Evolutionary conservation across 1,140 invertebrate genomes (phyloP).

Genomic region (Penaeus chinensis): DNA sequence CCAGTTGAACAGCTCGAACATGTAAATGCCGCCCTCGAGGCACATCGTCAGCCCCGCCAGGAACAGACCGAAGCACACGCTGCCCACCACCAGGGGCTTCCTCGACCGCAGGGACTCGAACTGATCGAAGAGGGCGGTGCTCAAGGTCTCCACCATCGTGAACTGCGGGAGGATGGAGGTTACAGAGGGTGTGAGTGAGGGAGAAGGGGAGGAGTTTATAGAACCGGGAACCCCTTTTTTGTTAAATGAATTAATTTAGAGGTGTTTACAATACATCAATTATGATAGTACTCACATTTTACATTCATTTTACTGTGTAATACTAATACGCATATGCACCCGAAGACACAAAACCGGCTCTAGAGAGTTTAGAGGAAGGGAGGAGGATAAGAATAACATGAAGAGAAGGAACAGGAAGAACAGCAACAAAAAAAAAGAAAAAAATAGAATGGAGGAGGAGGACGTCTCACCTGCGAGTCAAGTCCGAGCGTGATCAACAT

Average conservation of each 20-base stretch:
- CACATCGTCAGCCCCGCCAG: slow-evolving; percentile 74
- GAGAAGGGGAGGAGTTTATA: slow-evolving; percentile 24
- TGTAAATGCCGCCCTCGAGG: slow-evolving; percentile 91
- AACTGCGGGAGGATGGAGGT: slow-evolving; percentile 71
- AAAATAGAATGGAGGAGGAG: neutral
- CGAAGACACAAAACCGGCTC: too few relatives aligned
- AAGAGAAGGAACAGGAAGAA: neutral
- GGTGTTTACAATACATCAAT: neutral
- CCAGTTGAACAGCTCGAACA: slow-evolving; percentile 84
- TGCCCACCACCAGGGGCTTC: slow-evolving; percentile 66
- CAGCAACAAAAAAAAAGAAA: neutral
- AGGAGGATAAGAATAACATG: neutral
- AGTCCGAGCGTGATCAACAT: slow-evolving; percentile 71
- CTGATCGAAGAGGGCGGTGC: slow-evolving; percentile 82
- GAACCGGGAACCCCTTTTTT: slow-evolving; percentile 63
- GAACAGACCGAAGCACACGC: slow-evolving; percentile 85
- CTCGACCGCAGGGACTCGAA: slow-evolving; percentile 77
- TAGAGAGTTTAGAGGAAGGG: neutral
- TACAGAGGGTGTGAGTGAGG: neutral
- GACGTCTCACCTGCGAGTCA: slow-evolving; percentile 61
- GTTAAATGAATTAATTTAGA: too few relatives aligned
- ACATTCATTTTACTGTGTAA: too few relatives aligned
- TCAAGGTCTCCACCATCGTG: slow-evolving; percentile 84
- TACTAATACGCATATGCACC: neutral
- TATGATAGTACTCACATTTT: neutral